Conservation (phyloP, 1,140 invertebrate species). For the Zophobas morio region DNA sequence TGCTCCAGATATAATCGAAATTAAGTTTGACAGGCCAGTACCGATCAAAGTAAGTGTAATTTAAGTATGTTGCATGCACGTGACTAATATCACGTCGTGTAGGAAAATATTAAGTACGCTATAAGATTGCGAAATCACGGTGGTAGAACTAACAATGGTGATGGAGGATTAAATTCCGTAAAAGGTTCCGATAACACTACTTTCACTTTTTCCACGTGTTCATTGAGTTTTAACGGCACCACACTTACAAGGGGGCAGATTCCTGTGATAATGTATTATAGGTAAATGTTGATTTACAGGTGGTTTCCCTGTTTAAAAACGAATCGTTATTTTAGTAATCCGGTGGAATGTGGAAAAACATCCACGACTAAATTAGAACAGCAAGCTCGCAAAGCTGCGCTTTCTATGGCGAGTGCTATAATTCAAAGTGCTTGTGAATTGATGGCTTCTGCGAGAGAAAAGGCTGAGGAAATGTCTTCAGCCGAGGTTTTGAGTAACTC, state of each 20-base stretch:
- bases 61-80: constrained; percentile 8
- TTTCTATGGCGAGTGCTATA: constrained; percentile 81
- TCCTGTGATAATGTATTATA: constrained; percentile 94
- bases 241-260: constrained; percentile 95
- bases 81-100: constrained; percentile 38
- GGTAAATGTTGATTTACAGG: constrained; percentile 60
- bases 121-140: constrained; percentile 91
- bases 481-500: constrained; percentile 73
- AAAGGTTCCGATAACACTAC: constrained; percentile 93
- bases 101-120: constrained; percentile 92
- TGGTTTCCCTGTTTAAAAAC: constrained; percentile 25
- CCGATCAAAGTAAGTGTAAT: constrained; percentile 80
- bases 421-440: constrained; percentile 82
- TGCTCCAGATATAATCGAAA: constrained; percentile 84
- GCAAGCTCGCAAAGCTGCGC: constrained; percentile 80
- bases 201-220: constrained; percentile 93
- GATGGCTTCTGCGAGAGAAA: constrained; percentile 79
- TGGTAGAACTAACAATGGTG: constrained; percentile 93
- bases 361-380: constrained; percentile 79
- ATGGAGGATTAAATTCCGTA: constrained; percentile 88
- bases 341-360: constrained; percentile 76
- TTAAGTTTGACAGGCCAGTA: constrained; percentile 92
- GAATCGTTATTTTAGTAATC: constrained; percentile 70
- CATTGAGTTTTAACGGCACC: constrained; percentile 95
- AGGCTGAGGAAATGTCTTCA: constrained; percentile 70